Conservation (phyloP, 2,113 vertebrate species). For the Electrona antarctica region DNA sequence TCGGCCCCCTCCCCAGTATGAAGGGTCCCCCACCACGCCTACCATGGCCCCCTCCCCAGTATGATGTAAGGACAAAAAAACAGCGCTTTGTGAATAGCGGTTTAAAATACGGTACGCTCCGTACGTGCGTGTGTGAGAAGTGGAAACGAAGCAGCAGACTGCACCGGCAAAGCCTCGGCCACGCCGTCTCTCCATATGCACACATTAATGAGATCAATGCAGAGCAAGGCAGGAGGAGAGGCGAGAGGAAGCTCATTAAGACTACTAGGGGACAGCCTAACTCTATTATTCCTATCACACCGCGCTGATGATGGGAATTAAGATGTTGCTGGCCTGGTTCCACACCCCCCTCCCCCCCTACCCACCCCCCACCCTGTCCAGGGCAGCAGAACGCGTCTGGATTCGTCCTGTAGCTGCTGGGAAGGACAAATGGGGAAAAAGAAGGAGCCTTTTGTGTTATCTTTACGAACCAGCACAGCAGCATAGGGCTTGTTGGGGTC, state of each 20-base stretch:
- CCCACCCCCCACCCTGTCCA: slow-evolving; percentile 58
- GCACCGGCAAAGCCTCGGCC: slow-evolving; percentile 49
- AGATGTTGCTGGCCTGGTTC: slow-evolving; percentile 69
- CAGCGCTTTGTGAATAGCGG: too few relatives aligned
- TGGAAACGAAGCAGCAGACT: slow-evolving; percentile 48
- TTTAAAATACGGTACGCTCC: too few relatives aligned
- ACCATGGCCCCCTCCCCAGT: too few relatives aligned
- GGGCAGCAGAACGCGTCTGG: slow-evolving; percentile 57
- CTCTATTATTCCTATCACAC: slow-evolving; percentile 75
- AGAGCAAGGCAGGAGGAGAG: slow-evolving; percentile 63
- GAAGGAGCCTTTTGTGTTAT: slow-evolving; percentile 56
- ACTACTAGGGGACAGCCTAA: slow-evolving; percentile 70
- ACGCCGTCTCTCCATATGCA: slow-evolving; percentile 53
- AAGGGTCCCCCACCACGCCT: too few relatives aligned
- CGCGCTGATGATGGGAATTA: slow-evolving; percentile 73
- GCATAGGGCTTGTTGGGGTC: slow-evolving; percentile 52
- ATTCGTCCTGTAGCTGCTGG: slow-evolving; percentile 57
- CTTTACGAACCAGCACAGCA: slow-evolving; percentile 51
- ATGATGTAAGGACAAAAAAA: too few relatives aligned
- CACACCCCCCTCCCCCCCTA: slow-evolving; percentile 45
- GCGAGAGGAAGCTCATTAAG: slow-evolving; percentile 74
- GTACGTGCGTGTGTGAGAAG: slow-evolving; percentile 39
- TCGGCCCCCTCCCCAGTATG: too few relatives aligned
- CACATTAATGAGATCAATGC: slow-evolving; percentile 71
- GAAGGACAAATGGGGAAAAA: slow-evolving; percentile 52